phyloP scores from a whole-genome alignment of 2,888 invertebrate genomes.

The Piscicola geometra region DNA sequence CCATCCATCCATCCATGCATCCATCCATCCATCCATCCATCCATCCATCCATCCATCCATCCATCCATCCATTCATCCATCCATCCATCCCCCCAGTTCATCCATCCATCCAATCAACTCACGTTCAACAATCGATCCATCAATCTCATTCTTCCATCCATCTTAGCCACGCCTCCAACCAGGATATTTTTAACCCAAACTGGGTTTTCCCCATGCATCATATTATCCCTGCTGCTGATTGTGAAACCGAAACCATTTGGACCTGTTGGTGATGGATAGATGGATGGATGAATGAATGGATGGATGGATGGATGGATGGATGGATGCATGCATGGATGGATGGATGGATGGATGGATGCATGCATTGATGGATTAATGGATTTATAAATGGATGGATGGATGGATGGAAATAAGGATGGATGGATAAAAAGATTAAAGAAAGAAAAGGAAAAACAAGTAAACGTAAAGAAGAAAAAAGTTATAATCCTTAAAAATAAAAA shows the following conservation, averaged over 20 bases:
- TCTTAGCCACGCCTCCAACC: conserved; percentile 82
- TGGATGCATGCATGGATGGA: too few species aligned
- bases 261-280: conserved; percentile 62
- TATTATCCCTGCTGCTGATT: conserved; percentile 92
- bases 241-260: conserved; percentile 93
- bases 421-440: neutral
- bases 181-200: conserved; percentile 97
- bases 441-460: too few species aligned
- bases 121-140: conserved; percentile 84
- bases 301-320: too few species aligned
- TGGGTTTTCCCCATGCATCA: conserved; percentile 81
- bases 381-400: neutral
- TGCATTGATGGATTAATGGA: neutral
- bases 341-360: neutral
- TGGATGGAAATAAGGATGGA: neutral
- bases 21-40: too few species aligned
- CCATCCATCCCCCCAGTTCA: neutral
- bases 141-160: conserved; percentile 83
- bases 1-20: too few species aligned
- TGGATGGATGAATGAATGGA: too few species aligned
- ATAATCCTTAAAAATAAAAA: too few species aligned
- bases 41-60: too few species aligned
- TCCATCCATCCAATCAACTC: neutral
- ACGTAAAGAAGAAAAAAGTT: too few species aligned
- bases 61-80: neutral